These are phyloP conservation scores for Columba guinea DNA, from an alignment of 2,797 vertebrate genomes.

Conservation along the genomic window DNA sequence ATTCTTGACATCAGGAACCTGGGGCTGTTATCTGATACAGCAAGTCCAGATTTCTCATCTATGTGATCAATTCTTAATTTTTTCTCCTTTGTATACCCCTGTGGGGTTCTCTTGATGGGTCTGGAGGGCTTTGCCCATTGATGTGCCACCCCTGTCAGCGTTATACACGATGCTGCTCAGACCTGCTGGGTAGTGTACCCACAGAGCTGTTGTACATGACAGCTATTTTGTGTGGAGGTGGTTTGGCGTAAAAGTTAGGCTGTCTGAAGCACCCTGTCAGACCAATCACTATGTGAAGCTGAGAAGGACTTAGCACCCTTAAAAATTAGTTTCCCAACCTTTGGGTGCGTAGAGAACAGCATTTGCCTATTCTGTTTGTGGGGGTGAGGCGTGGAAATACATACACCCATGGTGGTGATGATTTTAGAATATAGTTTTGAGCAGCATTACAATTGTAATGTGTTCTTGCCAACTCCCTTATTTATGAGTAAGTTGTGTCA, in stretches of 20 bases:
- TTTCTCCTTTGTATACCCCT: background rate
- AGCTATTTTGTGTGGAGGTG: background rate
- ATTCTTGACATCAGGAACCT: background rate
- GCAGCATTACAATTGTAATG: fast-evolving
- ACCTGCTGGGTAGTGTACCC: background rate
- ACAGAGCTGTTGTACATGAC: fast-evolving
- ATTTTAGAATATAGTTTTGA: background rate
- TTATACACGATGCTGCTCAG: background rate
- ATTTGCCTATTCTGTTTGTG: background rate
- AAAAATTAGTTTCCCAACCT: background rate
- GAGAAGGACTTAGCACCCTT: background rate
- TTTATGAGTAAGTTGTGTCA: background rate
- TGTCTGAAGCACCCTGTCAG: background rate
- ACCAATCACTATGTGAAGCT: background rate
- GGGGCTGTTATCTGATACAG: background rate
- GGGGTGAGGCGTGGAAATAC: background rate
- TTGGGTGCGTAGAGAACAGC: background rate
- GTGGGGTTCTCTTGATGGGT: background rate
- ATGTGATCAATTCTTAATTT: background rate
- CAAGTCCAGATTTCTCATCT: background rate
- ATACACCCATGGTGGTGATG: background rate
- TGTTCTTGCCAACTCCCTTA: background rate
- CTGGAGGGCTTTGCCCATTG: background rate
- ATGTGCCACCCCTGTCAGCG: fast-evolving
- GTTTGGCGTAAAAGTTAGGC: background rate